Conservation (phyloP, 2,797 vertebrate genomes). For the Galaxias olidus region DNA sequence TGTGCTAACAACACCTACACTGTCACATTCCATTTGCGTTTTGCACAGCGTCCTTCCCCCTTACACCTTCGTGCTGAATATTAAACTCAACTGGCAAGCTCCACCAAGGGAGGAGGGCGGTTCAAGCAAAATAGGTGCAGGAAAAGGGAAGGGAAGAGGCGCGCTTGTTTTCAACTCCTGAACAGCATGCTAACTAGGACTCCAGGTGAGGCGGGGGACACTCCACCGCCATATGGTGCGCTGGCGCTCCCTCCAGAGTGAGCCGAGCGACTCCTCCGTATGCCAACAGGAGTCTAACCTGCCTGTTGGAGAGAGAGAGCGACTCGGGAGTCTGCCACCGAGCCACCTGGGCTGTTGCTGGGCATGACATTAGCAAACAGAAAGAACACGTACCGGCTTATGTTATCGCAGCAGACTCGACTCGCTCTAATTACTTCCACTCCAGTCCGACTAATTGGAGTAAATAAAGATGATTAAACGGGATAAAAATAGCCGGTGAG, state of each 20-base stretch:
- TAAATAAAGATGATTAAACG: conserved; percentile 81
- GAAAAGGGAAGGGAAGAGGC: conserved; percentile 30
- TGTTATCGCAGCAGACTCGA: conserved; percentile 60
- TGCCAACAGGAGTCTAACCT: neutral
- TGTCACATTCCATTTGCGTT: conserved; percentile 72
- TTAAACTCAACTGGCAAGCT: conserved; percentile 59
- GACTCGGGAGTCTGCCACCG: neutral
- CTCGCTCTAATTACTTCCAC: conserved; percentile 76
- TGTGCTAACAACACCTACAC: conserved; percentile 64
- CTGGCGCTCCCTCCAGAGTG: conserved; percentile 17
- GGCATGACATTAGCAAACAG: conserved; percentile 67
- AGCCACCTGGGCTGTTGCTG: conserved; percentile 29
- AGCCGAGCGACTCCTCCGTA: neutral
- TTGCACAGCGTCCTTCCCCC: conserved; percentile 65
- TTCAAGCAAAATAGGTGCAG: conserved; percentile 23
- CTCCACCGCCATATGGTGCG: conserved; percentile 52
- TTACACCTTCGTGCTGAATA: conserved; percentile 66
- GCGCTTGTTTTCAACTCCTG: conserved; percentile 44
- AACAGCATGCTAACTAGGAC: conserved; percentile 55
- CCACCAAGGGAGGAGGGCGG: conserved; percentile 7
- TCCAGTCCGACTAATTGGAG: conserved; percentile 76
- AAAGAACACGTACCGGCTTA: conserved; percentile 64
- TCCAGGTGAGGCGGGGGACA: conserved; percentile 32
- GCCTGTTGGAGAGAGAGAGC: neutral
- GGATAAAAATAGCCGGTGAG: conserved; percentile 71